Base-by-base conservation (phyloP, 2,797 vertebrate species). In the Vireo griseus region DNA sequence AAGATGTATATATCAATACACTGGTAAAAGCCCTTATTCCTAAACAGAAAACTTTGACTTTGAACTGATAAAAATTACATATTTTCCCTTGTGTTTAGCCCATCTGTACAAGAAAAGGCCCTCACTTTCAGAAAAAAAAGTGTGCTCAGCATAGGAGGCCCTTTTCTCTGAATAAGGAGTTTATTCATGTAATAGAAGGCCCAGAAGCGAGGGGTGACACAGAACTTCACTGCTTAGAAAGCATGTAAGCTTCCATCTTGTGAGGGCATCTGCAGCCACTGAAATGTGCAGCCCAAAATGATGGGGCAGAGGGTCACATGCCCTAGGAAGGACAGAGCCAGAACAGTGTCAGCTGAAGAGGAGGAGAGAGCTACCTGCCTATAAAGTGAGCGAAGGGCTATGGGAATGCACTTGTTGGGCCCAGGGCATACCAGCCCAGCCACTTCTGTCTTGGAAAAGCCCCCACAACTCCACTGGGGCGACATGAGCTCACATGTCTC, bases 261-360 rank as follows among this genome's bases (percentile, higher is more conserved):
- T 40, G 10, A 37, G 8, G 0, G 0, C 35, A 31, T 68, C 59
- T 84, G 39, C 1, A 11, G 58, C 20, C 51, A 47, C 45, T 0
- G 0, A 86, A 84, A 61, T 4, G 6, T 0, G 1, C 47, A 72
- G 26, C 20, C n/a, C 13, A 22, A 47, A n/a, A 42, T 16, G 13
- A 11, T 16, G 13, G 4, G 22, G 14, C 5, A 0, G 8, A 19
- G 1, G 6, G 7, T 44, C 29, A 24, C 14, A 19, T 0, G 2
- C 7, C 7, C 31, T 13, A 3, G 25, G 47, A 67, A 9, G 18
- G 51, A 52, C 5, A 50, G 39, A 58, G 35, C 5, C 39, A 68
- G 82, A 11, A 11, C 17, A 59, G 16, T 16, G 47, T 66, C 11
- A 26, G 17, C 20, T 66, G 33, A 24, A 69, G 31, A 57, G 8